Evolutionary conservation across 92 coral and sea anemone species (phyloP).

Genomic region (Virgularia gustaviana): DNA sequence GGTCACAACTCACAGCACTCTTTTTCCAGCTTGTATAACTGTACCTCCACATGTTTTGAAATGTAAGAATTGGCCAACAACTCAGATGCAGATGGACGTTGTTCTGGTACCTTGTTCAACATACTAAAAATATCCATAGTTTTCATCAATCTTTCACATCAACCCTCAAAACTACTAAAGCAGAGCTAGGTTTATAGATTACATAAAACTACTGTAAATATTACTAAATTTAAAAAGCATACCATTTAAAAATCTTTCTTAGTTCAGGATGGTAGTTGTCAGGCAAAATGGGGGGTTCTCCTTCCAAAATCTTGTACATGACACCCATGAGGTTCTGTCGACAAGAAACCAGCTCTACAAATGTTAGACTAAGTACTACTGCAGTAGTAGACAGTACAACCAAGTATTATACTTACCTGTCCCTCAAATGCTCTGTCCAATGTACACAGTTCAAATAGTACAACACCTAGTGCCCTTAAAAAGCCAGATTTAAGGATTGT

Average conservation of each 20-base stretch:
- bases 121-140: slow-evolving; percentile 65
- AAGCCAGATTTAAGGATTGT: neutral
- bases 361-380: neutral
- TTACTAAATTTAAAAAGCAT: neutral
- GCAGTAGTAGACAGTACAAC: neutral
- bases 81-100: slow-evolving; percentile 78
- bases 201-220: too few species aligned
- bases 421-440: slow-evolving; percentile 86
- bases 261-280: slow-evolving; percentile 69
- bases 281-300: slow-evolving; percentile 72
- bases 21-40: neutral
- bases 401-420: slow-evolving; percentile 56
- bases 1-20: neutral
- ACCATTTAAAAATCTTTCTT: slow-evolving; percentile 63
- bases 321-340: slow-evolving; percentile 84
- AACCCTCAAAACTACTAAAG: neutral
- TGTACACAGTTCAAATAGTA: slow-evolving; percentile 83
- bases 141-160: too few species aligned
- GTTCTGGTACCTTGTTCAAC: slow-evolving; percentile 73
- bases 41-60: slow-evolving; percentile 70
- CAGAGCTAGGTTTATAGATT: neutral
- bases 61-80: slow-evolving; percentile 65
- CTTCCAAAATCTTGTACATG: slow-evolving; percentile 93
- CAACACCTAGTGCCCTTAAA: slow-evolving; percentile 93
- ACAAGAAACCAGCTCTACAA: neutral